Conservation (phyloP, 2,113 vertebrate species). For the Rafetus swinhoei region DNA sequence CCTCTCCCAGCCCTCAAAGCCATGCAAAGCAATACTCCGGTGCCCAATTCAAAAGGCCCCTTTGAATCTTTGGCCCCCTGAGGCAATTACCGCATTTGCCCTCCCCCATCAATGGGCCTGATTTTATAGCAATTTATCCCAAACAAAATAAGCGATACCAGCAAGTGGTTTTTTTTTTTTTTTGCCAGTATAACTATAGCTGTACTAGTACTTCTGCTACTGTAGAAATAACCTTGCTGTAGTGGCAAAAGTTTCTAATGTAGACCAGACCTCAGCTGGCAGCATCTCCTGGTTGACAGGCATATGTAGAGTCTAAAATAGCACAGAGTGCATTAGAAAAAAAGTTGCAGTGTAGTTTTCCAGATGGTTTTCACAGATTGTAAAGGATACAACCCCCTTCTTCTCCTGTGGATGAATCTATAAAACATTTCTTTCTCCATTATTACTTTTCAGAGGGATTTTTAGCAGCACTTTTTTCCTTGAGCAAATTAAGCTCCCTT, state of each 20-base stretch:
- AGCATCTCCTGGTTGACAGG: accelerated
- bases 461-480: neutral
- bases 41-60: too few relatives aligned
- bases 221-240: neutral
- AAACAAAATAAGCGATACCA: neutral
- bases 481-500: neutral
- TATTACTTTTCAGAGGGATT: neutral
- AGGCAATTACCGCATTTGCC: too few relatives aligned
- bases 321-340: neutral
- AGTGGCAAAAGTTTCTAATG: neutral
- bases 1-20: too few relatives aligned
- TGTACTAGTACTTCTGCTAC: neutral
- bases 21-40: too few relatives aligned
- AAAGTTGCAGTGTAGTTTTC: neutral
- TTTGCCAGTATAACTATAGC: neutral
- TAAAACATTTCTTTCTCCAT: neutral
- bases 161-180: neutral
- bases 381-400: accelerated
- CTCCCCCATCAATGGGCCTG: too few relatives aligned
- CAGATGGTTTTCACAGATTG: neutral
- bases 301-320: neutral
- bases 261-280: accelerated
- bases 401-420: neutral
- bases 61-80: too few relatives aligned
- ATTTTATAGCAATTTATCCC: neutral